Evolutionary conservation across 2,888 invertebrate genomes (phyloP).

Genomic region (Ornithoptera alexandrae): DNA sequence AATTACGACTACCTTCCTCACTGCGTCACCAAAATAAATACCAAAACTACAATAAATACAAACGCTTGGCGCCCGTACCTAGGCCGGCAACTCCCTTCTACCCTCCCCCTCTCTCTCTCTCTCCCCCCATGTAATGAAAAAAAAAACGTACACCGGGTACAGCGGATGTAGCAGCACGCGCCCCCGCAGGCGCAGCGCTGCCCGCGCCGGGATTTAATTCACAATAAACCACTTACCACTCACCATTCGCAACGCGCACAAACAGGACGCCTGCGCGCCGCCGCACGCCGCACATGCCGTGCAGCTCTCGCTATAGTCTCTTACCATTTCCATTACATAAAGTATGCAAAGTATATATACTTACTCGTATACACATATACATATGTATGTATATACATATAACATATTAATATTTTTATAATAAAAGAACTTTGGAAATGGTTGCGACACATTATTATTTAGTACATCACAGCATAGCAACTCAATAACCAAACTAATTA

Average conservation of each 20-base stretch:
- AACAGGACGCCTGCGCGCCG: too few relatives aligned
- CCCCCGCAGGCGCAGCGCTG: background rate
- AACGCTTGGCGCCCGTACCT: slow-evolving; percentile 5
- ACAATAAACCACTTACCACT: background rate
- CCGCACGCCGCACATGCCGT: too few relatives aligned
- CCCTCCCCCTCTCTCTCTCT: background rate
- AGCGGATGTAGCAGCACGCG: background rate
- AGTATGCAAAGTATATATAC: background rate
- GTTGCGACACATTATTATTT: background rate
- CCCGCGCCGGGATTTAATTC: background rate
- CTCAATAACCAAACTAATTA: slow-evolving; percentile 54
- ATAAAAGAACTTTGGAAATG: background rate
- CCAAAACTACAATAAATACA: slow-evolving; percentile 5
- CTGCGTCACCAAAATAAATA: slow-evolving; percentile 13
- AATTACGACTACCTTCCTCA: slow-evolving; percentile 4
- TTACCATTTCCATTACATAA: background rate
- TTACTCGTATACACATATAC: background rate
- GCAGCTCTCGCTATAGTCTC: too few relatives aligned
- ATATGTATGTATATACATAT: too few relatives aligned
- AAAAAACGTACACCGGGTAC: background rate
- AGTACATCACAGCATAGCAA: slow-evolving; percentile 7
- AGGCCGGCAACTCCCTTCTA: background rate
- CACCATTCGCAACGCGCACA: background rate
- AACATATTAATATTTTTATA: background rate
- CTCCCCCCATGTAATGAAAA: background rate